Evolutionary conservation across 1,140 invertebrate species (phyloP).

Genomic region (Zaprionus vittiger): DNA sequence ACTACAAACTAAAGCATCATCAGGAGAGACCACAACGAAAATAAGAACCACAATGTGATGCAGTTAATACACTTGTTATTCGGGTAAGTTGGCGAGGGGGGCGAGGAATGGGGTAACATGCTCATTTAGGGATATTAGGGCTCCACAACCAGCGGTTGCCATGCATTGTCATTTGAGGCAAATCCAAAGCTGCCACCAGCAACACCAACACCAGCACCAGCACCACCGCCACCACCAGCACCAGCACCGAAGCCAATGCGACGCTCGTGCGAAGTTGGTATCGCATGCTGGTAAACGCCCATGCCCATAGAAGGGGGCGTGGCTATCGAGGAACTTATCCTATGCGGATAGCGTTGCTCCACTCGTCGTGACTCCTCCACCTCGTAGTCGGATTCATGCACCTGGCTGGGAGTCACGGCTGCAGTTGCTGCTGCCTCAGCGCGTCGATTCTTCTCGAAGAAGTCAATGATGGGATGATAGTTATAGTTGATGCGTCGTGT

Average conservation of each 20-base stretch:
- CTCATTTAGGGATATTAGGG: constrained; percentile 52
- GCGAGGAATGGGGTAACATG: constrained; percentile 47
- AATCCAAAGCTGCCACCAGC: constrained; percentile 52
- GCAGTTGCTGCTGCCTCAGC: constrained; percentile 36
- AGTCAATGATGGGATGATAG: constrained; percentile 94
- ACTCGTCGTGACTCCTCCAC: constrained; percentile 52
- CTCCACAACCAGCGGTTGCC: constrained; percentile 75
- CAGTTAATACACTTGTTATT: constrained; percentile 65
- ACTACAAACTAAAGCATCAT: constrained; percentile 42
- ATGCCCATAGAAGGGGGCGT: constrained; percentile 32
- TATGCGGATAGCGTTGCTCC: constrained; percentile 53
- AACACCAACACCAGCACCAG: constrained; percentile 44
- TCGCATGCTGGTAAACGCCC: constrained; percentile 52
- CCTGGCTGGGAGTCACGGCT: constrained; percentile 6
- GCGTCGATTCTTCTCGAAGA: constrained; percentile 86
- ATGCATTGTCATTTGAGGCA: constrained; percentile 67
- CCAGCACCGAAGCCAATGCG: constrained; percentile 71
- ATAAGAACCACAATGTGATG: constrained; percentile 9
- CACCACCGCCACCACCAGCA: constrained; percentile 40
- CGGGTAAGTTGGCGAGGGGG: neutral
- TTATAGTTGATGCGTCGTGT: constrained; percentile 90
- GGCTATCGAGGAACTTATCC: neutral
- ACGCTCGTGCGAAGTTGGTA: constrained; percentile 64
- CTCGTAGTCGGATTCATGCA: constrained; percentile 25
- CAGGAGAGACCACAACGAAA: constrained; percentile 22